Base-by-base conservation (phyloP, 2,113 vertebrate genomes). In the Mirounga angustirostris region DNA sequence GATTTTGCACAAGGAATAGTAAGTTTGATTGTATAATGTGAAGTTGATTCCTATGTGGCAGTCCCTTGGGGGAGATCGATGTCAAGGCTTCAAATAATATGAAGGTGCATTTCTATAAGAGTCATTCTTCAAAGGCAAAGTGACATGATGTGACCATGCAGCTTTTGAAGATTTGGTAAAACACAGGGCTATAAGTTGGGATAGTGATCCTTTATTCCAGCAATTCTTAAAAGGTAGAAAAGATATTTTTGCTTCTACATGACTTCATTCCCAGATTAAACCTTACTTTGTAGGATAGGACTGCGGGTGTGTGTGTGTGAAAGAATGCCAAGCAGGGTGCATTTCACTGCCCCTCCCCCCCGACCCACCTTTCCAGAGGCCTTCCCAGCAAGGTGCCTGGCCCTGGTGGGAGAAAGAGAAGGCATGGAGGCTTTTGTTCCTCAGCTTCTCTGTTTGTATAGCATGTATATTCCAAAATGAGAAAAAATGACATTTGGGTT, bases 1-100 rank as follows among this genome's bases (percentile, higher is more conserved):
- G 19, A 43, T 90, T 96, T 92, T 78, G 36, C 97, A 82, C 43
- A 71, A 86, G 67, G 59, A 93, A 58, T 7, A 26, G 13, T 73
- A 19, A 69, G 58, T 58, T 40, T 28, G 50, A 81, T 67, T 69
- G n/a, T n/a, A 36, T 24, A 63, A 18, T 12, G 3, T 2, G 40
- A n/a, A 85, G 36, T 89, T 79, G 63, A 56, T 73, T 83, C 46
- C 36, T 33, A 6, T 24, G 28, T 18, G n/a, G 36, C 50, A 11
- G n/a, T 65, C 82, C 71, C 16, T 73, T 24, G 4, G 21, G 22
- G 56, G 7, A 63, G 5, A 52, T 26, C 1, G 14, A 13, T 69
- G 46, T 59, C 56, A 67, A 56, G 63, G 24, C 74, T 24, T 73
- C n/a, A 15, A 4, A 61, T 67, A 88, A 56, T 28, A 16, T 28